Base-by-base conservation (phyloP, 2,888 invertebrate species). In the Frankliniella fusca region DNA sequence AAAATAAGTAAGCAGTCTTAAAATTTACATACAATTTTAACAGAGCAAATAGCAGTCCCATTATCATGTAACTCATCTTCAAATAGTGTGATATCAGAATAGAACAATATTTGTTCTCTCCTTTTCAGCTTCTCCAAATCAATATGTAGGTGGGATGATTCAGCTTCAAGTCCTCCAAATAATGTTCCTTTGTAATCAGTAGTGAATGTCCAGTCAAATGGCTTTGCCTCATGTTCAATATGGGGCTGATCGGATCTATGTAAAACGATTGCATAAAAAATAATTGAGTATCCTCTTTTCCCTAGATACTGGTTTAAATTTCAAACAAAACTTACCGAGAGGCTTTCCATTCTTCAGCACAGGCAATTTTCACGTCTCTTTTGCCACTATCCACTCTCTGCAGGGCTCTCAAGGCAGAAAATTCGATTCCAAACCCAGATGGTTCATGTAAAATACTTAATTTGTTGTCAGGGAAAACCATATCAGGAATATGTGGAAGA, bases 31-130 rank as follows among this genome's bases (percentile, higher is more conserved):
- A 97, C 97, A 90, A 99, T 95, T 93, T 98, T 97, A 0, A 97
- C 96, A 84, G 94, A 94, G 85, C 94, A 91, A 81, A 94, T 93
- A 1, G 99, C 96, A 82, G 96, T 94, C 23, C 99, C 99, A 90
- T 99, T 96, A 89, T 99, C 99, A 87, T 98, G 98, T 80, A 99
- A 89, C 88, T 99, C 99, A 90, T 99, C 99, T 90, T 99, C 99
- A 90, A 95, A 99, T 65, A 99, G 89, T 83, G 95, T 94, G 54
- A 99, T 89, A 87, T 99, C 97, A 85, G 96, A 94, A 88, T 96
- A 99, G 88, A 98, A 99, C 7, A 96, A 88, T 82, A 99, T 99
- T 87, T 94, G 93, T 85, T 99, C 98, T 85, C 93, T 93, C 85
- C 92, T 91, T 90, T 95, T 97, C 80, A 99, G 89, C 87, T 95